Evolutionary conservation across 2,888 invertebrate genomes (phyloP), one percentile per base, ranked within the genome.

Genomic region (Netelia inedita): DNA sequence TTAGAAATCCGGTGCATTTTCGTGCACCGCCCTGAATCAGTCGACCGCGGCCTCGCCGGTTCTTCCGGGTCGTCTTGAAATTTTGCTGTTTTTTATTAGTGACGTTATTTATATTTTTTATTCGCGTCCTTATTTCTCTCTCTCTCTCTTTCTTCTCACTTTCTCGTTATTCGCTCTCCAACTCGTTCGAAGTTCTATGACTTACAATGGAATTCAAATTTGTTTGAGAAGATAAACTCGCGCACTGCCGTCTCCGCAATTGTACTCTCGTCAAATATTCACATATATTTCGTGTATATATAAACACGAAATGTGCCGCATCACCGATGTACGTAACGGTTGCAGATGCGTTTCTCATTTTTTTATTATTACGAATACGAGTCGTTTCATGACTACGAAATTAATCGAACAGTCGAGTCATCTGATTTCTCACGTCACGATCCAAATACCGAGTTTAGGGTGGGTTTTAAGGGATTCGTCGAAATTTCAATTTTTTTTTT

Each of bases 21-120:
- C 9, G 50, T 28, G 46, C 65, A 43, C 61, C 63, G 41, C 55
- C 61, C 57, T 59, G 10, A 53, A 10, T 53, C n/a, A 2, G 19
- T 16, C 2, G 9, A 35, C 35, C 35, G 55, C 35, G 55, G 43
- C 5, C 8, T n/a, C 46, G 1, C 1, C 21, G 16, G n/a, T 41
- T 72, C 55, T 73, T 80, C 66, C 68, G 66, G 28, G 53, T 80
- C 66, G 59, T 19, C 46, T 59, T n/a, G 72, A 35, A 82, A 61
- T 61, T 69, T 69, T 23, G 35, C 35, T 61, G 8, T 11, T 10
- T 23, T 10, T 59, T 68, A 14, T 61, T 59, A 65, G 68, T 53
- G 46, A 9, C 61, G 16, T 71, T 57, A 21, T 35, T 66, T 6
- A 50, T 61, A 10, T 61, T 57, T 41, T 41, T 35, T 9, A 10